Base-by-base conservation (phyloP, 2,888 invertebrate species). In the Thymelicus acteon region DNA sequence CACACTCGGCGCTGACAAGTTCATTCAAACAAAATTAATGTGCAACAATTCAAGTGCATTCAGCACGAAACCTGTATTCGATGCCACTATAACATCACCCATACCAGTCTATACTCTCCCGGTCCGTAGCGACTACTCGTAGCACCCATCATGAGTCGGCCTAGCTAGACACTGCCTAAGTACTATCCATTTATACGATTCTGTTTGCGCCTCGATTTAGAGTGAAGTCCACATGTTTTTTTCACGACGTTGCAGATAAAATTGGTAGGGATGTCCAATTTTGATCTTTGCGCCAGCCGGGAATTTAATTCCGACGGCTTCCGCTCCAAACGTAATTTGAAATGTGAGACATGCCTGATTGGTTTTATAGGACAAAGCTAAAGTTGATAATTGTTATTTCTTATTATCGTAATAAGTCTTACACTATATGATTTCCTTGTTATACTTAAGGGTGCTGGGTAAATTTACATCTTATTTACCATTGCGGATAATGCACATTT, bases 301-400 rank as follows among this genome's bases (percentile, higher is more conserved):
- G 66, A 71, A 71, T 66, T 71, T 61, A 71, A 71, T 71, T 66
- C 60, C 54, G 65, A 61, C 15, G 44, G 64, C 37, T 65, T 64
- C 52, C 60, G 47, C 66, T 60, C 54, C 64, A 57, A 61, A 71
- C 66, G 71, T 66, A 71, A 71, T 71, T 71, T 66, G 71, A 71
- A 65, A 71, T 67, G 60, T 47, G 65, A 71, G 65, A 71, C 15
- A 19, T 37, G 24, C 15, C 49, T 49, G 70, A 65, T 70, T 65
- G 63, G 40, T 58, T 64, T 60, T 52, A 58, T 60, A 52, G 58
- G 31, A 69, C 69, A 60, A 60, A 31, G 60, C 52, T 70, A 40
- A 49, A 60, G 57, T 40, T 60, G 60, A 40, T 64, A 40, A 12
- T 58, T 15, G 39, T 52, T 61, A 19, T 24, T 69, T 68, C 52